Base-by-base conservation (phyloP, 2,113 vertebrate genomes). In the Sporophila hypoxantha region DNA sequence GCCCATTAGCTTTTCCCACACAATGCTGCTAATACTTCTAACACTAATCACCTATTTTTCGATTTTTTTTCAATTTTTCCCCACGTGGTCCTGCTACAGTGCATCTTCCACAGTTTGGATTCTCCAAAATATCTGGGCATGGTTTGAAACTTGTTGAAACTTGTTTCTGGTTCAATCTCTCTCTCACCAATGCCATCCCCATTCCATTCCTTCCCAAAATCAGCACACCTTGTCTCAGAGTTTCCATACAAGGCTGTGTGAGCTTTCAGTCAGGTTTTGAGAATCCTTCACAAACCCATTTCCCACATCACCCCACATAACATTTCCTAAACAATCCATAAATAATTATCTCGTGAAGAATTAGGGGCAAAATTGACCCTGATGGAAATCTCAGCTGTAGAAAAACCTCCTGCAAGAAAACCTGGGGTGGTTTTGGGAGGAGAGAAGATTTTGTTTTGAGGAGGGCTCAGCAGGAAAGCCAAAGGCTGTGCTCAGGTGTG, bases 341-440 rank as follows among this genome's bases (percentile, higher is more conserved):
- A 87, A 89, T 41, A 47, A 74, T 41, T 79, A 26, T 39, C 13
- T 14, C 0, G 5, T 55, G 39, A 59, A 73, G 59, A 59, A 12
- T 62, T 82, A 39, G 0, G 7, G 60, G 15, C 42, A 59, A 62
- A 62, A 74, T 5, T 0, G 0, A 16, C 21, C 30, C 46, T 5
- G 52, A 20, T n/a, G 73, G 69, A 59, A 67, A 50, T 69, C 73
- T 70, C 65, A 73, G 30, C 42, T 46, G 46, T 1, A 27, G 32
- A 49, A 71, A 64, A 2, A 57, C 12, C 37, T 2, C 46, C 47
- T 0, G 4, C 25, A 5, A 39, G 71, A 46, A 85, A 79, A 76
- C 12, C n/a, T 15, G 41, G 1, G 30, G 52, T 44, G 39, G 19
- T 8, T 87, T 85, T 62, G 3, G 7, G 30, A 66, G 18, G 67